A percentile compares a stretch with the other conserved stretches of the same genome.
These are phyloP conservation scores for Apis dorsata DNA, from an alignment of 1,140 invertebrate species.

Conservation along the genomic window DNA sequence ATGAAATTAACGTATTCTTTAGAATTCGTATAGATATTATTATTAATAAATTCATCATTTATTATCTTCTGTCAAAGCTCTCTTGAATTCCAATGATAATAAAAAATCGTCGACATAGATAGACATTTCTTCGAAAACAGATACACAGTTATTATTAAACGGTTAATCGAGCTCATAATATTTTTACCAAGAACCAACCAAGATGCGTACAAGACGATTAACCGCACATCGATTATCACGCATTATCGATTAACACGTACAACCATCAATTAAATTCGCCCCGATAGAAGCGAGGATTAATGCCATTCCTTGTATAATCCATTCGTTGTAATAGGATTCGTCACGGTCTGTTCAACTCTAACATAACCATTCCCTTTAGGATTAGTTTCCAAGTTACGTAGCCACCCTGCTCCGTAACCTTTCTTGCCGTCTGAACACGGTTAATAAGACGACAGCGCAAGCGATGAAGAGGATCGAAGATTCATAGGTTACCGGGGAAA, in stretches of 20 bases:
- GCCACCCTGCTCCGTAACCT: background rate
- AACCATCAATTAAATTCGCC: constrained; percentile 1
- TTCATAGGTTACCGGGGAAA: constrained; percentile 14
- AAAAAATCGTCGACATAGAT: no score
- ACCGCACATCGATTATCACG: no score
- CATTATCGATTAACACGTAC: background rate
- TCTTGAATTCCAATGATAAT: no score
- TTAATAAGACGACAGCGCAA: constrained; percentile 47
- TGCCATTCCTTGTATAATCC: constrained; percentile 45
- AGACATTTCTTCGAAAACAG: no score
- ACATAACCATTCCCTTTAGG: constrained; percentile 25
- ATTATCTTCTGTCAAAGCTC: no score
- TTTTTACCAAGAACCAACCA: no score
- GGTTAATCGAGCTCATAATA: no score
- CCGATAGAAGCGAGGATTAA: constrained; percentile 31
- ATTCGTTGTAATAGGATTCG: constrained; percentile 60
- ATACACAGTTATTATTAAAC: no score
- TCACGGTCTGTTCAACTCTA: constrained; percentile 26
- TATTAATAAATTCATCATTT: no score
- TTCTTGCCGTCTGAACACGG: constrained; percentile 30
- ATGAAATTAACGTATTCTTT: no score
- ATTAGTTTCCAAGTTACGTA: constrained; percentile 53
- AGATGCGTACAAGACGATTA: no score
- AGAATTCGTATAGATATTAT: no score
- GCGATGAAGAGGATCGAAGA: constrained; percentile 21